Base-by-base conservation (phyloP, 2,888 invertebrate genomes). In the Zele albiditarsus region DNA sequence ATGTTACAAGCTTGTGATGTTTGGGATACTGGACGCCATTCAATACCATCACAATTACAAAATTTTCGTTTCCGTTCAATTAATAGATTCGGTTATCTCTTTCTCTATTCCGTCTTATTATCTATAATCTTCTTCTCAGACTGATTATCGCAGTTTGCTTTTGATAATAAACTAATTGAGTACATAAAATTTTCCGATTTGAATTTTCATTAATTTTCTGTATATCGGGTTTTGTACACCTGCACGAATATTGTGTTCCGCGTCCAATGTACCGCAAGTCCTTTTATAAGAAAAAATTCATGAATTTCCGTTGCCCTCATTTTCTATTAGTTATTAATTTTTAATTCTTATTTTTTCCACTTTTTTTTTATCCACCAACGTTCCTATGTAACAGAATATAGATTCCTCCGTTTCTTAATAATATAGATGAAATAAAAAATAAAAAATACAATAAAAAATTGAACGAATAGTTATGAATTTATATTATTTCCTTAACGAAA, bases 161-260 rank as follows among this genome's bases (percentile, higher is more conserved):
- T 78, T 77, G 77, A 57, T 71, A 27, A 69, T 76, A 33, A 71
- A 65, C 72, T 75, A 74, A 68, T 75, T 75, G 60, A 14, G 58
- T 72, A 60, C 67, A 57, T 60, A 66, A 72, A 70, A 38, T 74
- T 74, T 42, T 74, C 49, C 68, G 74, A 70, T 28, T 62, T 71
- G 67, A 28, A 66, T 74, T 58, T 66, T 75, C 66, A 73, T 76
- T 66, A 76, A 73, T 74, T 46, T 67, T 77, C 71, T 66, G 74
- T 74, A 78, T 71, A 71, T 76, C 77, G 76, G 77, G 66, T 77
- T 84, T 85, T 85, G 85, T 85, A 85, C 85, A 85, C 85, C 85
- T 84, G 80, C 80, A 82, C 80, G 82, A 83, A 82, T 80, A 81
- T 82, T 80, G 81, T 81, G 81, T 82, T 81, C 76, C 79, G 62